Evolutionary conservation across 1,140 invertebrate species (phyloP), one percentile per base, ranked within the genome.

Genomic region (Pomacea maculata): DNA sequence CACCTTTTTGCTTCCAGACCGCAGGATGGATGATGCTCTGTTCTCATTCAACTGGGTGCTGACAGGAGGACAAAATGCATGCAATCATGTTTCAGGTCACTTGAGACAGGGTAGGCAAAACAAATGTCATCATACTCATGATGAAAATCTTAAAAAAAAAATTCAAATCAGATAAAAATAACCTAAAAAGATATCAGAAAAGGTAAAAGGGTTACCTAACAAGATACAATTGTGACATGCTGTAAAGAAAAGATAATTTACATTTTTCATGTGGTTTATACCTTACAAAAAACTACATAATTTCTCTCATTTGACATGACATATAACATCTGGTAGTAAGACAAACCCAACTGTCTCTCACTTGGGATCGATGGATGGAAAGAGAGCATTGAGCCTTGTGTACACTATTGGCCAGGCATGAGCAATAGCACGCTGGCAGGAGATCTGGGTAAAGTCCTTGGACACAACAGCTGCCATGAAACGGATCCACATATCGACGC

Each of bases 391-490:
- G 63, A 99, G 94, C 82, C 98, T 94, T 0, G 95, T 95, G 91
- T 96, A 98, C 9, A 99, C 95, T 83, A 98, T 96, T 0, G 97
- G 97, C 98, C 98, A 99, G 0, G 97, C 96, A 87, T 98, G 96
- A 65, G 94, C 93, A 11, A 92, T 93, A 1, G 97, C 96, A 52
- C 95, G 94, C 0, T 96, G 95, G 90, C 97, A 99, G 11, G 94
- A 92, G 6, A 95, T 94, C 9, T 97, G 88, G 15, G 92, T 87
- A 86, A 90, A 90, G 52, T 92, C 95, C 52, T 95, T 94, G 87
- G 96, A 87, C 52, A 90, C 84, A 85, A 99, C 95, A 17, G 95
- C 95, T 88, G 97, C 96, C 14, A 99, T 91, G 86, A 96, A 96
- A 72, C 94, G 93, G 82, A 95, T 95, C 97, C 97, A 99, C 9